Evolutionary conservation across 1,140 invertebrate genomes (phyloP), one percentile per base, ranked within the genome.

Genomic region (Drosophila nasuta): DNA sequence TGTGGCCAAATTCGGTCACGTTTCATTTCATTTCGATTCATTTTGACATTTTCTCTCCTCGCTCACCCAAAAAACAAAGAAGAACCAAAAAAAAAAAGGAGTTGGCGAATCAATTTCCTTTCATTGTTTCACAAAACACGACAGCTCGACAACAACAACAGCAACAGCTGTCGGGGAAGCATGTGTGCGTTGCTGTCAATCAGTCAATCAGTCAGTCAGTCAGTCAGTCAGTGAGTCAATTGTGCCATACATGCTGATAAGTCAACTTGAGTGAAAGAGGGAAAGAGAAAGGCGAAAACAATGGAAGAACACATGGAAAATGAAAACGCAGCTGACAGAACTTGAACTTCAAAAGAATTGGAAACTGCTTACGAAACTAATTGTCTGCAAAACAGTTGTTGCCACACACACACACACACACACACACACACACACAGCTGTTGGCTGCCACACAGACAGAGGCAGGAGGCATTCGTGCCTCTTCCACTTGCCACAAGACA

Each of bases 1-100:
- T 89, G 85, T 89, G 85, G 85, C 85, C 81, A 79, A 85, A 89
- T 81, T 89, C 75, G 85, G 86, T 89, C 85, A 89, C 85, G 85
- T 89, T 89, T 78, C 85, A 89, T 81, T 89, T 89, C 81, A 89
- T 89, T 85, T 89, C 85, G 73, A 88, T 80, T 78, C 77, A 83
- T 77, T 83, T 74, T 60, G 66, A 74, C 80, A 82, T 60, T 56
- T 79, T 64, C 72, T 3, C 25, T 5, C 33, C 33, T 7, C 33
- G 5, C 7, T 8, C 33, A 33, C 5, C 33, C 33, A 33, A 33
- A 33, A 25, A 25, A 3, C 20, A 25, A 25, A 25, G 20, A 25
- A 25, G 20, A 25, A 3, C 2, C 3, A 25, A 25, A 25, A 45
- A 25, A 45, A n/a, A 52, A 73, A 68, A 64, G 58, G 65, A 79